Evolutionary conservation across 2,113 vertebrate genomes (phyloP).

Genomic region (pig (Sus scrofa)): DNA sequence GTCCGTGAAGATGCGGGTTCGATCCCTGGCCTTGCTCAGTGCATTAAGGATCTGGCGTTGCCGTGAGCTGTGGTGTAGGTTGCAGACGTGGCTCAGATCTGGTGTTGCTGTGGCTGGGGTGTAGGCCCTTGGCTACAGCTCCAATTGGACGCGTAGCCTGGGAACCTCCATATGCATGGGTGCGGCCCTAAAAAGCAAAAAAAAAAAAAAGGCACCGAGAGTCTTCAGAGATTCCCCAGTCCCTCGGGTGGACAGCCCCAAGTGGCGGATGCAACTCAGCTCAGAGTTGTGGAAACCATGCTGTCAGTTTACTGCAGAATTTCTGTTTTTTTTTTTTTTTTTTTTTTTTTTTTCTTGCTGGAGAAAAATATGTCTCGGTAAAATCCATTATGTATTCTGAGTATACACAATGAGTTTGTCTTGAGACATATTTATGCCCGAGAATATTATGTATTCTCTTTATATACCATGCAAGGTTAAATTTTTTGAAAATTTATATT

Average conservation of each 20-base stretch:
- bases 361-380: conserved; percentile 72
- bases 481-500: conserved; percentile 87
- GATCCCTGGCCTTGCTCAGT: no score
- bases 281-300: conserved; percentile 31
- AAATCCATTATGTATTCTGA: conserved; percentile 84
- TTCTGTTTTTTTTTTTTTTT: conserved; percentile 72
- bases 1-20: no score
- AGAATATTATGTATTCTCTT: conserved; percentile 90
- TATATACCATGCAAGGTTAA: conserved; percentile 88
- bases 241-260: neutral
- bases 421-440: conserved; percentile 89
- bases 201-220: neutral
- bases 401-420: conserved; percentile 87
- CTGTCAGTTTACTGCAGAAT: conserved; percentile 54
- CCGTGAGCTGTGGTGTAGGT: no score
- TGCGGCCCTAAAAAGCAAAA: no score
- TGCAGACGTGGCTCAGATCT: no score
- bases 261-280: neutral
- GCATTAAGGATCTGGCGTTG: no score
- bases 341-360: conserved; percentile 79
- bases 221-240: neutral
- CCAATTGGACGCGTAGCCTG: no score
- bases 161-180: no score
- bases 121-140: no score
- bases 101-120: no score